Evolutionary conservation across 2,797 vertebrate genomes (phyloP), one percentile per base, ranked within the genome.

Genomic region (Falco biarmicus): DNA sequence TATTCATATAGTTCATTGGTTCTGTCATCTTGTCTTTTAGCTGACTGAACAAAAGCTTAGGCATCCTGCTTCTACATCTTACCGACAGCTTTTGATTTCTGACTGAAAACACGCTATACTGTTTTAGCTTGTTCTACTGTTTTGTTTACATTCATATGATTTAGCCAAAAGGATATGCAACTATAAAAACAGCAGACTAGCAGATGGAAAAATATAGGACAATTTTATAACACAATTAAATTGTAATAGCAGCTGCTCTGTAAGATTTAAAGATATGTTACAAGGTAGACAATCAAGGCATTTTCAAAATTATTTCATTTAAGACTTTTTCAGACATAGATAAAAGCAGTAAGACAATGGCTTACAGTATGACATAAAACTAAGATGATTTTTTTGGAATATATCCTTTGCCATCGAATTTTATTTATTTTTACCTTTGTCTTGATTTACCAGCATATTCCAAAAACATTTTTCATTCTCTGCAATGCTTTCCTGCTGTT

Each of bases 21-120:
- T 84, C 45, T 90, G 63, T 95, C 70, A 18, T 56, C 90, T 77
- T 91, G 64, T 65, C 68, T 81, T 83, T 87, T 34, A 89, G 93
- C 68, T 85, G 78, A 85, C 54, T 86, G 77, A 87, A 93, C 29
- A 93, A n/a, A 51, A 90, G 60, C 25, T 65, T 20, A 76, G 39
- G 29, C 82, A 87, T 51, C 68, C 65, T 76, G 68, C 60, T 77
- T 63, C 69, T 6, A 3, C 47, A 53, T 93, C 71, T 85, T 75
- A 21, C 45, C 93, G 74, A 66, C 84, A 83, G 61, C 53, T 89
- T 68, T 45, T 83, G 45, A 61, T 41, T 93, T 93, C 83, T 87
- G 86, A 82, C 39, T 90, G 89, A 81, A 86, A 92, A 43, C 70
- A 61, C 9, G 34, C 26, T 29, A 11, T 54, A 56, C 51, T 79